Conservation (phyloP, 2,797 vertebrate species). For the Telmatherina bonti region DNA sequence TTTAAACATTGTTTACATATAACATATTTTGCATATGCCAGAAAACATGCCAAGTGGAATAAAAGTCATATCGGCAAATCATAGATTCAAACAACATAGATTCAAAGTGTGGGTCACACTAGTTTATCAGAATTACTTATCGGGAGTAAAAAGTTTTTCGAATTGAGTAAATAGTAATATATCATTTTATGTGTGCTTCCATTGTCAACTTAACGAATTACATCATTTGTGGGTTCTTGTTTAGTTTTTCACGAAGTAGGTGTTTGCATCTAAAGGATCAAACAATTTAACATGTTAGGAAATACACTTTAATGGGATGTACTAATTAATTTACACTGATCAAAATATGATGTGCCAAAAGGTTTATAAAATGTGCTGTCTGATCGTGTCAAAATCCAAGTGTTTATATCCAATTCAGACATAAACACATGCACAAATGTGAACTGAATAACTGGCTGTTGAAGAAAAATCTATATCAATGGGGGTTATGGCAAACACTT, state of each 20-base stretch:
- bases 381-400: not conserved
- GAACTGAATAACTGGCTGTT: constrained; percentile 3
- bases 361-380: not conserved
- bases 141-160: no score
- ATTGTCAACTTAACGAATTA: not conserved
- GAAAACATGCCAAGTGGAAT: no score
- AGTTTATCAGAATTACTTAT: no score
- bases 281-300: not conserved
- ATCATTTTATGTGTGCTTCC: not conserved
- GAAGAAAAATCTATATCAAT: constrained; percentile 1
- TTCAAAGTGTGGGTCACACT: no score
- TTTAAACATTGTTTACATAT: not conserved
- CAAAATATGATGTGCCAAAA: not conserved
- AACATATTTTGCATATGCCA: not conserved
- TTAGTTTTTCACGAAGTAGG: no score
- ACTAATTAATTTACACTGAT: not conserved
- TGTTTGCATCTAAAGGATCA: not conserved
- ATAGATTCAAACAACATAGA: not conserved
- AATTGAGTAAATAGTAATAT: not conserved
- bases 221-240: not conserved
- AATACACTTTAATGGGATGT: not conserved
- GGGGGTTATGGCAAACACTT: not conserved
- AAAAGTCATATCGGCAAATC: not conserved
- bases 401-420: not conserved
- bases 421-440: not conserved